Base-by-base conservation (phyloP, 2,888 invertebrate genomes). In the Gortyna flavago region DNA sequence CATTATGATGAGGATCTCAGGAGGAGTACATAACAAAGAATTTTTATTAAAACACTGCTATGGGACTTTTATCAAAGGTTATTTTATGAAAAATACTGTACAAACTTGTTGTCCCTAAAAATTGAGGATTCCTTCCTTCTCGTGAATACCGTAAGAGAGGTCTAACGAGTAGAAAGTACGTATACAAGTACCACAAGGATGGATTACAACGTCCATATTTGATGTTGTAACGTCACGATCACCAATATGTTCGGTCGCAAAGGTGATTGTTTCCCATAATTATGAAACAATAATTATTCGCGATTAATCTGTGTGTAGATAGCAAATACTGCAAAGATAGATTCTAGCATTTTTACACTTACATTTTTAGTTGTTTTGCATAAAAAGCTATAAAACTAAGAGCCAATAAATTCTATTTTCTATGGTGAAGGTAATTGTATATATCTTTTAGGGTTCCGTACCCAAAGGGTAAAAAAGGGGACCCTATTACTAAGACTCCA, bases 41-140 rank as follows among this genome's bases (percentile, higher is more conserved):
- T 70, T 64, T 77, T 74, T 67, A 71, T 71, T 82, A 78, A 78
- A 82, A 64, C 51, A 67, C 44, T 38, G 41, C n/a, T 59, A 65
- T 54, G 48, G 61, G 5, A 32, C 13, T 66, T 71, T 72, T 75
- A 80, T 71, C 44, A 66, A 70, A 75, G 64, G 64, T 72, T 72
- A 68, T 81, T 72, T 44, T 66, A 81, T 81, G 38, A 72, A 70
- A 71, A 72, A 73, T 77, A 51, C 35, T 62, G 32, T n/a, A 59
- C 48, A 32, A 25, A 57, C 67, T 68, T 61, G 32, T 38, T 69
- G 72, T 81, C 65, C 72, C 48, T 29, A 57, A 48, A 66, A 72
- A 59, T 11, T 68, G 29, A 44, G 44, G 32, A 48, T 48, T 64
- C n/a, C 32, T 65, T 18, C 51, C 41, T 44, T 38, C 18, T 81